Evolutionary conservation across 2,888 invertebrate genomes (phyloP), one percentile per base, ranked within the genome.

Genomic region (Tubulanus polymorphus): DNA sequence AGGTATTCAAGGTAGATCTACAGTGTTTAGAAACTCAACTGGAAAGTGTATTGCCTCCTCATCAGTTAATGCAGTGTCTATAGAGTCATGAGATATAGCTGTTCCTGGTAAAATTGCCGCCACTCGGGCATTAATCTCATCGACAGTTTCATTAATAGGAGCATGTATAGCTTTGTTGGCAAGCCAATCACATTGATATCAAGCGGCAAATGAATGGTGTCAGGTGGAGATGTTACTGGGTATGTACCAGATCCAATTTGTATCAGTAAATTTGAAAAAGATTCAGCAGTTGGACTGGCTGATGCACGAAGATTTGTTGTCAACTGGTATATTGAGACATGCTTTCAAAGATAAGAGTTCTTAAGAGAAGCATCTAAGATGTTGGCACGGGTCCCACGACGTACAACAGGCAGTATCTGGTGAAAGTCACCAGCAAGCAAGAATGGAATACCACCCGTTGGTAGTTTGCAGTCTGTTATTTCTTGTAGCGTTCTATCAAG

Each of bases 111-210:
- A 41, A 26, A 29, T 3, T n/a, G 49, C 35, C 45, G 54, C 41
- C 15, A 60, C 35, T 35, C 37, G 26, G 10, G 46, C 30, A 46
- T 62, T 63, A 18, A 63, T 53, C 18, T 18, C 28, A n/a, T 53
- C 41, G n/a, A 56, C 54, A 8, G 26, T 23, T 3, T 63, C 49
- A 47, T 63, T 65, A 45, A 47, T 63, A 8, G 65, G 45, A 3
- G 60, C 57, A 26, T 70, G 47, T 55, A 70, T 67, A 48, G 62
- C 57, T 51, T 60, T 25, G 37, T 61, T 57, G 48, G 47, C 25
- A 28, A 68, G n/a, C n/a, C n/a, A n/a, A n/a, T n/a, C n/a, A n/a
- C n/a, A n/a, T n/a, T n/a, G n/a, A n/a, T n/a, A n/a, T n/a, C n/a
- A n/a, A n/a, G n/a, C n/a, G n/a, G n/a, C n/a, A n/a, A n/a, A n/a